Evolutionary conservation across 2,888 invertebrate genomes (phyloP), one percentile per base, ranked within the genome.

Genomic region (Chloroclysta siterata): DNA sequence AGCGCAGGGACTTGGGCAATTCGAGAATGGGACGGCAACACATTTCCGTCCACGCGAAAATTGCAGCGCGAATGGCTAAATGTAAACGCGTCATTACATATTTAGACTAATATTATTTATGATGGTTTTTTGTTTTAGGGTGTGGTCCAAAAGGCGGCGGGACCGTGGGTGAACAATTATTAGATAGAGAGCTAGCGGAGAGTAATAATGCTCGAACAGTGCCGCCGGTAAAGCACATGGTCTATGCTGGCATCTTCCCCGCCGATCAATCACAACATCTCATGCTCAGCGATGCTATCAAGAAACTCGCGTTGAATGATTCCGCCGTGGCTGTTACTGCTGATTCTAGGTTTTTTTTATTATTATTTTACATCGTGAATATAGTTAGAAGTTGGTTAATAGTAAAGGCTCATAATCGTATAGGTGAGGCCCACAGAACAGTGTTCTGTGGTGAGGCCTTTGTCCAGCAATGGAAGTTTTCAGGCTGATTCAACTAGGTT

Each of bases 261-360:
- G 94, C 96, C 53, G 98, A 99, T 85, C 98, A 98, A 80, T 96
- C 97, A 0, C 96, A 98, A 79, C 96, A 96, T 80, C 81, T 94
- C 0, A 93, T 93, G 58, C 90, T 99, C 14, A 94, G 96, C 74
- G 95, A 93, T 78, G 97, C 99, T 11, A 96, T 99, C 58, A 98
- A 98, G 68, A 98, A 98, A 87, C 93, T 99, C 51, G 94, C 95
- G n/a, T 93, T 99, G 46, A 99, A 99, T 88, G 99, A 99, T 89
- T 96, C 97, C 6, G 98, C 97, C 64, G 99, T 99, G 5, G 94
- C 95, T n/a, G 93, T 98, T 5, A 93, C 93, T 44, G 84, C 95
- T 14, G 99, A 99, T 88, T 95, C 96, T 5, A 98, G 97, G 97
- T 61, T 10, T 10, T 10, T 10, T 10, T 39, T 11, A 2, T 39